phyloP scores from a whole-genome alignment of 1,140 invertebrate genomes.

The Apocrypta bakeri region DNA sequence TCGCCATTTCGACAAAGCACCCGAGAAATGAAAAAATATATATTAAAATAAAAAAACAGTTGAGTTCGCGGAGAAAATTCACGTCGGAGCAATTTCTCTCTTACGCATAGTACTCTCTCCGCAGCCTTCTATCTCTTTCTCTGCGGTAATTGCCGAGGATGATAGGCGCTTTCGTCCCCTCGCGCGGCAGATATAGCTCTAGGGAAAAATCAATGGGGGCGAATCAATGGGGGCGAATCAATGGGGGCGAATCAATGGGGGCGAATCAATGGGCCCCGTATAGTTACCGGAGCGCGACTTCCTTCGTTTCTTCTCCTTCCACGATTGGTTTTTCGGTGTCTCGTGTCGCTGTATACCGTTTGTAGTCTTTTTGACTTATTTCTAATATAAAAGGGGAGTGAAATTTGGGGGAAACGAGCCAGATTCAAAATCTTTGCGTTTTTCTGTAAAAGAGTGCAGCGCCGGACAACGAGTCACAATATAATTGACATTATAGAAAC shows the following conservation, averaged over 20 bases:
- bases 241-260: no score
- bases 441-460: no score
- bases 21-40: no score
- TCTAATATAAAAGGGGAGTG: no score
- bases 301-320: neutral
- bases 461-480: neutral
- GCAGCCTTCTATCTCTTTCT: no score
- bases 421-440: neutral
- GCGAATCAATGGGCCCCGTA: neutral
- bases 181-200: neutral
- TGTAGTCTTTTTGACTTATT: no score
- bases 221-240: neutral
- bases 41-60: no score
- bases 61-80: no score
- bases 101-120: neutral
- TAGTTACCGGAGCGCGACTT: neutral
- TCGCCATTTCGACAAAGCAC: neutral
- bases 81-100: neutral
- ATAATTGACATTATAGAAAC: no score
- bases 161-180: constrained; percentile 17
- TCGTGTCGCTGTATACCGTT: neutral
- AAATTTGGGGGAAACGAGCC: no score
- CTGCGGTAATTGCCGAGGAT: constrained; percentile 22
- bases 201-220: neutral
- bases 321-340: neutral